Conservation (phyloP, 2,113 vertebrate genomes). For the Otis tarda region DNA sequence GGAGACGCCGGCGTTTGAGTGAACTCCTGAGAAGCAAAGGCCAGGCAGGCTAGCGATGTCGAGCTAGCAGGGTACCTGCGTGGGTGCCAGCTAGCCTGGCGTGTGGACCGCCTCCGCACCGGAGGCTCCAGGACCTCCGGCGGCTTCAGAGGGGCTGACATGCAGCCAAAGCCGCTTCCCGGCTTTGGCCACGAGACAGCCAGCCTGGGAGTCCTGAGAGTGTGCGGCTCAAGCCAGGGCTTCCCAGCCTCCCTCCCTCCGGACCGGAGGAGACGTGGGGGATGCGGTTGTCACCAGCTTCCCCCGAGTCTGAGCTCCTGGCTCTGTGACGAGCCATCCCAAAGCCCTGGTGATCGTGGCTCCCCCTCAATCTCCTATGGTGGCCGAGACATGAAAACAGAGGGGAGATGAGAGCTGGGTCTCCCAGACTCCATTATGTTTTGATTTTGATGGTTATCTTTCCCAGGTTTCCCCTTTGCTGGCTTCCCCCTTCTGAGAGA, state of each 20-base stretch:
- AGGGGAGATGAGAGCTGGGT: background rate
- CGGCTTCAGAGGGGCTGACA: background rate
- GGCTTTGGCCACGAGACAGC: background rate
- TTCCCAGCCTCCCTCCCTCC: background rate
- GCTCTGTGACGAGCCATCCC: background rate
- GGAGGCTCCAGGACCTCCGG: background rate
- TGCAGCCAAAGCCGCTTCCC: conserved; percentile 6
- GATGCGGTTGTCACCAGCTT: conserved; percentile 1
- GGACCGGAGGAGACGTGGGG: background rate
- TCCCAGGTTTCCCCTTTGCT: background rate
- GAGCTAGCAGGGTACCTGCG: background rate
- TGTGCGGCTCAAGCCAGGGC: background rate
- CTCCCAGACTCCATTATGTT: background rate
- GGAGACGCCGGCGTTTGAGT: rapidly evolving
- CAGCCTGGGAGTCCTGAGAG: conserved; percentile 5
- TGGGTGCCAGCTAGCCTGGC: background rate
- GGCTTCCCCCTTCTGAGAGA: background rate
- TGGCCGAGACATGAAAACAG: background rate
- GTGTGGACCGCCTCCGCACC: rapidly evolving
- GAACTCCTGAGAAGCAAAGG: background rate
- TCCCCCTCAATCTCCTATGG: conserved; percentile 7
- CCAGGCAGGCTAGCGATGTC: background rate
- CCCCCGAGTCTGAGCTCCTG: background rate
- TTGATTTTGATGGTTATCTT: conserved; percentile 29
- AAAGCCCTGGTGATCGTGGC: conserved; percentile 4